Base-by-base conservation (phyloP, 1,140 invertebrate species). In the Camponotus vicinus region DNA sequence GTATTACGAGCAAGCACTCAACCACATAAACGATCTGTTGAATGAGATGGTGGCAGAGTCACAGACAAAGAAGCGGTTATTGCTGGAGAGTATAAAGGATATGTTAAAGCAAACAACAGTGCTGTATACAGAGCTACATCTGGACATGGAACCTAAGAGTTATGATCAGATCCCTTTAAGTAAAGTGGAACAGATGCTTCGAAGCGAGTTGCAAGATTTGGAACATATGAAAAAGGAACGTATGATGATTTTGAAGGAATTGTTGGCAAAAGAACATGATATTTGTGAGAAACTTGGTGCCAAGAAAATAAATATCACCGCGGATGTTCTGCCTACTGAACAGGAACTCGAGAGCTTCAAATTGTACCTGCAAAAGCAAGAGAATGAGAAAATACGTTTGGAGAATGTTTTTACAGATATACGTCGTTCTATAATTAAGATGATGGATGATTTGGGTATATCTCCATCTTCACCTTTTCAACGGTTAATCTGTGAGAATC, bases 401-500 rank as follows among this genome's bases (percentile, higher is more conserved):
- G 93, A 95, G 49, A 94, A 95, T 67, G 93, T 94, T 75, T 96
- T 96, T 73, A 93, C 94, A 32, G 94, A 95, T 59, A 93, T 95
- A 52, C 96, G 96, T 91, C 92, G 94, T 79, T 95, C 95, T 55
- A 95, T 97, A 52, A 93, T 96, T 55, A 94, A 95, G 88, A 95
- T 96, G 70, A 96, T 96, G 94, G 93, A 95, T 6, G 96, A 96
- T 88, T 89, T 97, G 0, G 93, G 95, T 55, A 94, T 95, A 61
- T 94, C 94, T 83, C 95, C 96, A 8, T 94, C 93, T 34, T 92
- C 94, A 18, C 95, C 96, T 83, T 96, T 96, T 92, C 96, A 96
- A 89, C 92, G 94, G 13, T 86, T 96, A 15, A 88, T 96, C n/a
- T 94, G 92, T 52, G 94, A 95, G 37, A 92, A 96, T 64, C 95